A percentile compares a stretch with the other conserved stretches of the same genome.
phyloP scores from a whole-genome alignment of 2,113 vertebrate genomes.

The Solea senegalensis region DNA sequence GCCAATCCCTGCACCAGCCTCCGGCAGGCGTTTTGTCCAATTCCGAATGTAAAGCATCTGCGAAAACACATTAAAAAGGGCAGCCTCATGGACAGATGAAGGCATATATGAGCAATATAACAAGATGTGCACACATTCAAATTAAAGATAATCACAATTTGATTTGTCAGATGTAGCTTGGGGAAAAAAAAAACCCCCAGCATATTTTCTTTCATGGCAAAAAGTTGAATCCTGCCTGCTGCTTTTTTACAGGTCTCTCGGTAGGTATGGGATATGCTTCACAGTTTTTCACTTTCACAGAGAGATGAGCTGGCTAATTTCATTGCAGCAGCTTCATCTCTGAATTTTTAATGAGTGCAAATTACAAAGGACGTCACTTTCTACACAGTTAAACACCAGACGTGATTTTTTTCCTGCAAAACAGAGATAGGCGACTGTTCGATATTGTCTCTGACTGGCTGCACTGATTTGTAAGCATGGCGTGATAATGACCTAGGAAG shows the following conservation, averaged over 20 bases:
- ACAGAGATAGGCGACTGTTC: conserved; percentile 28
- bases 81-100: conserved; percentile 8
- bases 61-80: neutral
- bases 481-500: conserved; percentile 45
- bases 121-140: neutral
- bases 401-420: neutral
- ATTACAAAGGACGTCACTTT: conserved; percentile 47
- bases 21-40: conserved; percentile 87
- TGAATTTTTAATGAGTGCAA: conserved; percentile 44
- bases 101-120: neutral
- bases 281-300: too few species aligned
- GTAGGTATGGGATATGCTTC: neutral
- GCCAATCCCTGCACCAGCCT: conserved; percentile 88
- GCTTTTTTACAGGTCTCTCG: neutral
- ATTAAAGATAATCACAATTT: too few species aligned
- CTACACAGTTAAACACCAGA: conserved; percentile 25
- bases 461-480: conserved; percentile 34
- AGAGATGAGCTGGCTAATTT: conserved; percentile 19
- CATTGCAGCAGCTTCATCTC: neutral
- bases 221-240: neutral
- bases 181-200: too few species aligned
- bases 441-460: conserved; percentile 21
- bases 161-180: too few species aligned
- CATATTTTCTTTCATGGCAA: too few species aligned
- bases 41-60: conserved; percentile 95